Evolutionary conservation across 2,797 vertebrate species (phyloP), one percentile per base, ranked within the genome.

Genomic region (Selene dorsalis): DNA sequence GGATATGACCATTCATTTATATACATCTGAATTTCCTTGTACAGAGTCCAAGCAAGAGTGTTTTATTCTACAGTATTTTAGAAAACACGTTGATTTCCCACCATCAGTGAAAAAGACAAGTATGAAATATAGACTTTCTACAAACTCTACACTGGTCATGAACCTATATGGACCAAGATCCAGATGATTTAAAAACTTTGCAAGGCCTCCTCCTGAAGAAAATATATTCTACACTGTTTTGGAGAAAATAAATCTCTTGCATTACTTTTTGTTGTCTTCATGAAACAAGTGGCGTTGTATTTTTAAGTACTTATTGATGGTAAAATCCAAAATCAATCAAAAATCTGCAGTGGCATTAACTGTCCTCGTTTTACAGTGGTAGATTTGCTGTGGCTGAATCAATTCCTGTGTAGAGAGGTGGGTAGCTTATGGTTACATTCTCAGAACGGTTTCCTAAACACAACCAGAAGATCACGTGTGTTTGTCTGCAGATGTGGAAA

Each of bases 381-480:
- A 50, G 39, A 6, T 28, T 24, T 53, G 5, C 10, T 35, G 24
- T 10, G 17, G 17, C 0, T n/a, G 10, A 48, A 50, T 0, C 11
- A 47, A 80, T 78, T 67, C 45, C 56, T 68, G 28, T 69, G 20
- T 35, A n/a, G 41, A 28, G 11, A 18, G 38, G 53, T 7, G 12
- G 3, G n/a, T 20, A 30, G 3, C 26, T 60, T 17, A 18, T 26
- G 41, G 9, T 59, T 47, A n/a, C 2, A 74, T 48, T 26, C 47
- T 13, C 11, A 65, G 26, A 72, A 39, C 6, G 41, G 10, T 58
- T 48, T 73, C 30, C 32, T 26, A 24, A 73, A 56, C 45, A 69
- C 20, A 38, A 39, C 8, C 22, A 9, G 12, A 50, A 4, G 16
- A 20, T 28, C 32, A 53, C 10, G 3, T 43, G 14, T 13, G 28